phyloP scores from a whole-genome alignment of 2,797 vertebrate genomes.

The Eospalax fontanierii region DNA sequence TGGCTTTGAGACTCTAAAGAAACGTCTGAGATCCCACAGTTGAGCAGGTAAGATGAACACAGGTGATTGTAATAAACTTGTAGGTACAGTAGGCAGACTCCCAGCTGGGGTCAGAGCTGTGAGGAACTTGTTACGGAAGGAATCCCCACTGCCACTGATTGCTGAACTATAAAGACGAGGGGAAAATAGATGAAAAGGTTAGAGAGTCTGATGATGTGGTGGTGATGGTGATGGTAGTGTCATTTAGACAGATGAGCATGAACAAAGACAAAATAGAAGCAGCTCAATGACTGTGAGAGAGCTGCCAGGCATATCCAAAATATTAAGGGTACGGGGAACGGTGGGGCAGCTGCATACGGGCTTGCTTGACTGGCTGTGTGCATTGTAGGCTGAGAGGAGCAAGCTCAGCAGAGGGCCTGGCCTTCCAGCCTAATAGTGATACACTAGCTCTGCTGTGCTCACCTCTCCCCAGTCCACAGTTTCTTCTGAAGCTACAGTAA shows the following conservation, averaged over 20 bases:
- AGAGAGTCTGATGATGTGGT: background rate
- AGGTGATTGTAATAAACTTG: constrained; percentile 41
- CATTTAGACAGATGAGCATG: background rate
- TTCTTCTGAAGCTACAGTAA: background rate
- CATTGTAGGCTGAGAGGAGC: background rate
- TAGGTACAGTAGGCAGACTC: constrained; percentile 1
- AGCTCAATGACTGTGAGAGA: background rate
- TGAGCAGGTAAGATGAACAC: background rate
- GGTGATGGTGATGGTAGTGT: background rate
- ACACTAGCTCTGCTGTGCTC: too few species aligned
- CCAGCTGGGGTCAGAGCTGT: background rate
- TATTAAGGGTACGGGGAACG: background rate
- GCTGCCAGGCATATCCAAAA: background rate
- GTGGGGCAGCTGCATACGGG: background rate
- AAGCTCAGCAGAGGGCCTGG: background rate
- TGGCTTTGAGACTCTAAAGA: background rate
- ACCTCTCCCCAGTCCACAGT: background rate
- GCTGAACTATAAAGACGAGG: constrained; percentile 10
- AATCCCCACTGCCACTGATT: background rate
- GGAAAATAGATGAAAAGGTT: constrained; percentile 30
- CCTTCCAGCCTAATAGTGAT: background rate
- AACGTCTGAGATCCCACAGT: background rate
- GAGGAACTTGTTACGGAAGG: background rate
- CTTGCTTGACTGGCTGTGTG: background rate
- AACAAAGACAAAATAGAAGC: background rate